Base-by-base conservation (phyloP, 2,888 invertebrate species). In the Drosophila recens region DNA sequence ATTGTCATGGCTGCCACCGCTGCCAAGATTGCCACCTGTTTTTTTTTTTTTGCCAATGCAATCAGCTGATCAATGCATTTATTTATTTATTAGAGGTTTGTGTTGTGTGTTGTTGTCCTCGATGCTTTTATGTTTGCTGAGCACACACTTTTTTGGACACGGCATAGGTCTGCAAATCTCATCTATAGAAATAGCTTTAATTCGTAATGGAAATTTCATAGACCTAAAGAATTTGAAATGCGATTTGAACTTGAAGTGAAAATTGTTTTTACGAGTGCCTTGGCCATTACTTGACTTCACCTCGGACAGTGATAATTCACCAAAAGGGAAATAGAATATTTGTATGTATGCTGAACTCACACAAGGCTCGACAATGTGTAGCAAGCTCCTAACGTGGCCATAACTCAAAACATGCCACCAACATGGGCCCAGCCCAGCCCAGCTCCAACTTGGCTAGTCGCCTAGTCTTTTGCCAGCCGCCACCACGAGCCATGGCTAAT, bases 401-500 rank as follows among this genome's bases (percentile, higher is more conserved):
- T 89, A 89, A 84, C 84, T 89, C 89, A 84, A 73, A 57, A 70
- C 83, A 82, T 88, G 87, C 84, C 89, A 84, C 89, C 89, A 86
- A 72, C 87, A 80, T 73, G 78, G 51, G 20, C 51, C 20, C 20
- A 36, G 83, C 62, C 65, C 79, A 59, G 62, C 33, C 57, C 61
- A 61, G 61, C 9, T 15, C 15, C 52, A 42, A 43, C 40, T 42
- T 17, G 23, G 43, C 43, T 42, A 67, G 48, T 38, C 20, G 15
- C 42, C 43, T 33, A 67, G 48, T 23, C 33, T 46, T 13, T 46
- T 13, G 15, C 23, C 23, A 49, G 34, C 33, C 52, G 34, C 33
- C 52, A 79, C 79, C 78, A 80, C 76, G 73, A 75, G 69, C 77
- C 77, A 72, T 67, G 64, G 80, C 80, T 79, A 80, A 79, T 79